Evolutionary conservation across 2,797 vertebrate genomes (phyloP), one percentile per base, ranked within the genome.

Genomic region (Delichon dasypus): DNA sequence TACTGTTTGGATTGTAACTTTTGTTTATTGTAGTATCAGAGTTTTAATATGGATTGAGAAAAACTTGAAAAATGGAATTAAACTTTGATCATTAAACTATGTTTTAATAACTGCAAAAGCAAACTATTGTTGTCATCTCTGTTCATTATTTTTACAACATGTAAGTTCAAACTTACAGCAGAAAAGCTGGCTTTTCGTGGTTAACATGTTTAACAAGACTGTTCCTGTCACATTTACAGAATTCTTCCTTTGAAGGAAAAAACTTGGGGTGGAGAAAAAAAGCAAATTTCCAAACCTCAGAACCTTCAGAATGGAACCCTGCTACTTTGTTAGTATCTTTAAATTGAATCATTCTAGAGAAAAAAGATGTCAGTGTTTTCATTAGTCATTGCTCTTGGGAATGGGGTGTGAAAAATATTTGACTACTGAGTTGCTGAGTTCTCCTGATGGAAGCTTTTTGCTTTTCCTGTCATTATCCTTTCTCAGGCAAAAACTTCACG

Each of bases 1-100:
- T 94, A 22, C 67, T 93, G 61, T 76, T 94, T 47, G 45, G 55
- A 80, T 71, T 96, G 76, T 92, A 80, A 68, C 30, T 89, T 84
- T 68, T 57, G 32, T 60, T 78, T 83, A 55, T 74, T 79, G 65
- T 83, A 18, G 0, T 26, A 16, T 68, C 8, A 4, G 11, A 73
- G 30, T 70, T 93, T 70, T 87, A 95, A 67, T 80, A 67, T 1
- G 16, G 10, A 5, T 87, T 73, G 42, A 80, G 38, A 82, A 68
- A 57, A 88, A 64, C 48, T 10, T 20, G 13, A 51, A 79, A 88
- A 66, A 70, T 45, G 1, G 47, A 81, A 60, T 30, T 70, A 5
- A 89, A 71, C 15, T 60, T 74, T 18, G 48, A 47, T 75, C 64
- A 95, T 96, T 95, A 90, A 94, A 91, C 44, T 88, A 3, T 42